Conservation (phyloP, 2,113 vertebrate genomes). For the Pachyramphus minor region DNA sequence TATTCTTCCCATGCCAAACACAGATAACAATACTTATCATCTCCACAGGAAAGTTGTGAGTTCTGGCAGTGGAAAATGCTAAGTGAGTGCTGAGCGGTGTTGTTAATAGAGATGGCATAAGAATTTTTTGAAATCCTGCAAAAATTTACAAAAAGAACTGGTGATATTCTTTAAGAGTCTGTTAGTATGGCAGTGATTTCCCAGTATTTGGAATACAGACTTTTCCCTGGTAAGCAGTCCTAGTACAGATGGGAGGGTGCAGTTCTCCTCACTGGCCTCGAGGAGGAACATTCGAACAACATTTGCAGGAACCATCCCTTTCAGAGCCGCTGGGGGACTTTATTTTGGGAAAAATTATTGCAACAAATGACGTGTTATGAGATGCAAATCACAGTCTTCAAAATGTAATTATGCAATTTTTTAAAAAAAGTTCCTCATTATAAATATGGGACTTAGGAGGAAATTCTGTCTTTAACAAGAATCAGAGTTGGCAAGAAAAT, state of each 20-base stretch:
- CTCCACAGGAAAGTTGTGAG: neutral
- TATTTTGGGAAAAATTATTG: neutral
- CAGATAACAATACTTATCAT: neutral
- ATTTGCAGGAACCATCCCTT: neutral
- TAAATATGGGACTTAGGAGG: neutral
- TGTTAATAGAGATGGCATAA: neutral
- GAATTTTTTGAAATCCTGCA: neutral
- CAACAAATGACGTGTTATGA: neutral
- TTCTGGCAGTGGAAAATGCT: neutral
- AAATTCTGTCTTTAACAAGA: neutral
- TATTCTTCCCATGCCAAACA: neutral
- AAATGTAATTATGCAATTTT: neutral
- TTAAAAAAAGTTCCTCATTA: neutral
- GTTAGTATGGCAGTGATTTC: neutral
- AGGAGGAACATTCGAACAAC: slow-evolving; percentile 36
- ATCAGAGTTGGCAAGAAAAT: neutral
- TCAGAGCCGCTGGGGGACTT: neutral
- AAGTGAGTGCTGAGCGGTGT: rapidly evolving
- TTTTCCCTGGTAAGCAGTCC: neutral
- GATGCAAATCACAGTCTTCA: neutral
- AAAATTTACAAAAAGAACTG: neutral
- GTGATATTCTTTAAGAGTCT: neutral
- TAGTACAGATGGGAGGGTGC: neutral
- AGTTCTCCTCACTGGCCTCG: slow-evolving; percentile 30
- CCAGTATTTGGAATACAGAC: neutral